Percentiles rank a stretch among this genome's conserved stretches.
phyloP scores from a whole-genome alignment of 2,888 invertebrate species.

The Drosophila nr. perissopoda region DNA sequence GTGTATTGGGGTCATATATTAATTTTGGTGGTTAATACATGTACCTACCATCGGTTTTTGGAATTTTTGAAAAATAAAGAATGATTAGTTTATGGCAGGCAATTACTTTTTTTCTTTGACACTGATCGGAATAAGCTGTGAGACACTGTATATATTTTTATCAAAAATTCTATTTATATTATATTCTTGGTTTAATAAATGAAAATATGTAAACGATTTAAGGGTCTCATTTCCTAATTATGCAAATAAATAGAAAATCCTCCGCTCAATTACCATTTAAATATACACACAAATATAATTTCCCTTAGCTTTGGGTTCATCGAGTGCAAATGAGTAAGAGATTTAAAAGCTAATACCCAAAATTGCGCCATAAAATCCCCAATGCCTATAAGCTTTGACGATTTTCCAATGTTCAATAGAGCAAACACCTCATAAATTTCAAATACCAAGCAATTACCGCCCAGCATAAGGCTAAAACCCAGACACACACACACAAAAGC shows the following conservation, averaged over 20 bases:
- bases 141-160: background rate
- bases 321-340: conserved; percentile 26
- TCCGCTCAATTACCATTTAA: background rate
- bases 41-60: too few species aligned
- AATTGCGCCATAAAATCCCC: conserved; percentile 7
- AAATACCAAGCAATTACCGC: conserved; percentile 34
- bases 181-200: background rate
- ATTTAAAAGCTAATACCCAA: conserved; percentile 19
- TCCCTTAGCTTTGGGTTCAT: background rate
- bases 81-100: too few species aligned
- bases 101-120: too few species aligned
- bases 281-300: conserved; percentile 6
- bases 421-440: conserved; percentile 45
- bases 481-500: conserved; percentile 6
- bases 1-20: too few species aligned
- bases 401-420: conserved; percentile 39
- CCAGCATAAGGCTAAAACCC: conserved; percentile 7
- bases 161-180: background rate
- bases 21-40: too few species aligned
- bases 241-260: background rate
- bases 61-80: too few species aligned
- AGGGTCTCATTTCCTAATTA: background rate
- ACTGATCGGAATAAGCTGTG: too few species aligned
- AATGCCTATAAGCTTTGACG: conserved; percentile 24
- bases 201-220: background rate